phyloP scores from a whole-genome alignment of 2,888 invertebrate species.

The Melanostoma scalare region DNA sequence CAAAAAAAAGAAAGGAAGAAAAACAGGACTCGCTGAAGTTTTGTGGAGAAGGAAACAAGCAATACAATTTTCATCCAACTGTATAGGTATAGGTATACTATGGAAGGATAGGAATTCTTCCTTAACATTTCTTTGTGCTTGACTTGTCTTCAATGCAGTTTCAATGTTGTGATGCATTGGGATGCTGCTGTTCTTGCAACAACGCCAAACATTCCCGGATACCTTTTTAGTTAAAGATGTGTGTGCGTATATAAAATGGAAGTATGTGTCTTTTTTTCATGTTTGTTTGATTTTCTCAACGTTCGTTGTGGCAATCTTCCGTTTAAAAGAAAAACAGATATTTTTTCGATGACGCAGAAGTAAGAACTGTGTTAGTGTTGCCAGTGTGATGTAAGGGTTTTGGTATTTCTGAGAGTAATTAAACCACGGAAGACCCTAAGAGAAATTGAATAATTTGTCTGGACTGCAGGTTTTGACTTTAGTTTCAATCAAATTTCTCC shows the following conservation, averaged over 20 bases:
- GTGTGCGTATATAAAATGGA: constrained; percentile 4
- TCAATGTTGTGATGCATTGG: constrained; percentile 51
- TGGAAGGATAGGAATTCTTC: constrained; percentile 16
- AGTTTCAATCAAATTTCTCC: no score
- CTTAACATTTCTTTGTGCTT: constrained; percentile 51
- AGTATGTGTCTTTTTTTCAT: constrained; percentile 8
- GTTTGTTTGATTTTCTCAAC: constrained; percentile 29
- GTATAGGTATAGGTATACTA: constrained; percentile 9
- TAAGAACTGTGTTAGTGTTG: constrained; percentile 10
- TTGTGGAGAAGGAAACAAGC: constrained; percentile 51
- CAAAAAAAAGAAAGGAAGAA: constrained; percentile 13
- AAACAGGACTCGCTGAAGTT: neutral
- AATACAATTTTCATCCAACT: constrained; percentile 51
- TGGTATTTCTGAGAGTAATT: no score
- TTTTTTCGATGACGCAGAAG: neutral
- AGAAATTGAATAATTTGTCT: no score
- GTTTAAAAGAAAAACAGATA: constrained; percentile 26
- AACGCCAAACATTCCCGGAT: constrained; percentile 19
- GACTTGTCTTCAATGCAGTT: constrained; percentile 63
- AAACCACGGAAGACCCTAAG: no score
- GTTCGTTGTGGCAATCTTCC: constrained; percentile 54
- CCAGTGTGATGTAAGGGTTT: neutral
- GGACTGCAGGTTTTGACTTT: no score
- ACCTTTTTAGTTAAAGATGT: constrained; percentile 6
- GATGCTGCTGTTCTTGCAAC: constrained; percentile 26